phyloP scores from a whole-genome alignment of 2,113 vertebrate species.

The Semicossyphus pulcher region DNA sequence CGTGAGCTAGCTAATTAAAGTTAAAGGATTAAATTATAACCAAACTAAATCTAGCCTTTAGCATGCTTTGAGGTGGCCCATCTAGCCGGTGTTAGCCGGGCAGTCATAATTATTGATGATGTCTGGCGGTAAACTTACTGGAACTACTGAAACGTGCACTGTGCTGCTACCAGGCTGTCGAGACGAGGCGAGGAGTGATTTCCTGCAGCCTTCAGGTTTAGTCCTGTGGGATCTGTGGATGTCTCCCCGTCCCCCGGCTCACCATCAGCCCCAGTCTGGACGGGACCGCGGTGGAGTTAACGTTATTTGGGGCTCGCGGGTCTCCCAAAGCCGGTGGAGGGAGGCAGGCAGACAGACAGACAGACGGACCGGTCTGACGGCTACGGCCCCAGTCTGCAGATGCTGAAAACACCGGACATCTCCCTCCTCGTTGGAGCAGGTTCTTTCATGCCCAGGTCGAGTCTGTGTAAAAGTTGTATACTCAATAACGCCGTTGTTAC shows the following conservation, averaged over 20 bases:
- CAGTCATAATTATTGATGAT: conserved; percentile 52
- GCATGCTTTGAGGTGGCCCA: conserved; percentile 44
- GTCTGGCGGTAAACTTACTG: conserved; percentile 78
- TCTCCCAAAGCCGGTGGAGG: conserved; percentile 51
- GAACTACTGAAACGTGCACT: conserved; percentile 67
- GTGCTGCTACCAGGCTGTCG: conserved; percentile 59
- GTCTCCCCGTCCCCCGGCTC: conserved; percentile 37
- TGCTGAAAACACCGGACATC: conserved; percentile 71
- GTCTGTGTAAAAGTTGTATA: conserved; percentile 4
- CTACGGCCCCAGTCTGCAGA: conserved; percentile 66
- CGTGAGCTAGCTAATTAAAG: conserved; percentile 42
- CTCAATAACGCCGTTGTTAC: background rate
- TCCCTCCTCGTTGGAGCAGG: conserved; percentile 51
- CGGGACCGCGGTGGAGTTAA: conserved; percentile 29
- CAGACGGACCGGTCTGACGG: conserved; percentile 62
- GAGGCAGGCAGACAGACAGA: conserved; percentile 43
- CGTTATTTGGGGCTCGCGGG: conserved; percentile 50
- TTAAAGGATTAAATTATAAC: background rate
- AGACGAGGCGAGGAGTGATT: conserved; percentile 45
- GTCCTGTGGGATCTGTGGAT: conserved; percentile 16
- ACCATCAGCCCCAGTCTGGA: conserved; percentile 43
- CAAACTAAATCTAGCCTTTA: conserved; percentile 11
- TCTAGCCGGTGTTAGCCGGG: conserved; percentile 72
- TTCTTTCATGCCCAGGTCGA: conserved; percentile 17
- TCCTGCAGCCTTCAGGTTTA: conserved; percentile 49